Base-by-base conservation (phyloP, 2,113 vertebrate genomes). In the Columba janthina region DNA sequence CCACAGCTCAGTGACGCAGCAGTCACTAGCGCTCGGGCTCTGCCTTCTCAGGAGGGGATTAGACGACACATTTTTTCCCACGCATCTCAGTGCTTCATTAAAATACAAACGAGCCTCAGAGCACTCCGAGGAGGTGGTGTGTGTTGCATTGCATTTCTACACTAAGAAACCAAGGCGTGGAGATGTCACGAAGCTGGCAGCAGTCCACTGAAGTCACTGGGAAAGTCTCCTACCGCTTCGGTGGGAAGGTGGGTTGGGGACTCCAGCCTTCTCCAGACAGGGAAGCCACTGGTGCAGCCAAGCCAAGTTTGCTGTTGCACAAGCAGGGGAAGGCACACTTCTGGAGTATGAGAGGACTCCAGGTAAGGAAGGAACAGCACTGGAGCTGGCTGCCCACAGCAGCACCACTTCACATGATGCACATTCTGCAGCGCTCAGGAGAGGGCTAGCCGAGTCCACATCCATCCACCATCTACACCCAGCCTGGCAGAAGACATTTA, bases 381-480 rank as follows among this genome's bases (percentile, higher is more conserved):
- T 20, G 42, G 29, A 73, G 24, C 22, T 60, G 46, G 15, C 21
- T 34, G 29, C 29, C 18, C 44, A 15, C 19, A 50, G 60, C 77
- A 89, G 77, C 60, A 57, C 24, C 46, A 7, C 19, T 24, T n/a
- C 66, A 26, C 19, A 4, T 0, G 1, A 29, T 36, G 4, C 10
- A 2, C 2, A 0, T 20, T 56, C 64, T 81, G 32, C 56, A 28
- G 5, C 46, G 1, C 0, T 0, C n/a, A 25, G 40, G 48, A 72
- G 12, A 51, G 53, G 17, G 6, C 12, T 67, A 53, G 51, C 61
- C 42, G 28, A 26, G 19, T 8, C 62, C 57, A 62, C 29, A 19
- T 32, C 15, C 14, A 0, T n/a, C 44, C 75, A 25, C 53, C 61
- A 5, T 24, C 51, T 65, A 29, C 67, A 32, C 10, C 38, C 53